Conservation (phyloP, 2,113 vertebrate species). For the Bettongia penicillata region DNA sequence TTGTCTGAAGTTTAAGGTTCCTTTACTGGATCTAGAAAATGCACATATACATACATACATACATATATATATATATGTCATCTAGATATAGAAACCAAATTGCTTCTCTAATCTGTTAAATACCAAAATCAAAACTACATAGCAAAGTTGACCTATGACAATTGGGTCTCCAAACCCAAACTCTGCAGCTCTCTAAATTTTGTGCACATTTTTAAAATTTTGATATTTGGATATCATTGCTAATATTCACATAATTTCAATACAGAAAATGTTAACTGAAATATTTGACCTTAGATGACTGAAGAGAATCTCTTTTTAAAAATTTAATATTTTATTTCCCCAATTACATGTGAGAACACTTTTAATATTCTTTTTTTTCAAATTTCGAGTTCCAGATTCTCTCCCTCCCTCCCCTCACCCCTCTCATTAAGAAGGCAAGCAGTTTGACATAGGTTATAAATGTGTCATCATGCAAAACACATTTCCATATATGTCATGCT, state of each 20-base stretch:
- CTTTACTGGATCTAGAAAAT: conserved; percentile 42
- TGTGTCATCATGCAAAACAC: no score
- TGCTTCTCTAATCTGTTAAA: conserved; percentile 18
- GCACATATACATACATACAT: not conserved
- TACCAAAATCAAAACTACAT: conserved; percentile 49
- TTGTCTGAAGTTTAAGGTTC: conserved; percentile 40
- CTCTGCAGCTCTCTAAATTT: conserved; percentile 40
- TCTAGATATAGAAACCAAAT: conserved; percentile 34
- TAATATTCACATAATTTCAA: conserved; percentile 44
- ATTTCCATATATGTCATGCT: no score
- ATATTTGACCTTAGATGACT: conserved; percentile 22
- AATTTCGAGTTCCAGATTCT: no score
- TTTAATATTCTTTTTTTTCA: no score
- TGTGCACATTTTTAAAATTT: conserved; percentile 26
- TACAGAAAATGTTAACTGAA: conserved; percentile 32
- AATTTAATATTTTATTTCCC: no score
- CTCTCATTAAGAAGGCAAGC: no score
- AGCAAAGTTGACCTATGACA: conserved; percentile 40
- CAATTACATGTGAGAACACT: no score
- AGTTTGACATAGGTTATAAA: no score
- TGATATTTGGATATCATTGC: conserved; percentile 32
- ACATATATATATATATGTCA: not conserved
- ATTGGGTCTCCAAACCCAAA: conserved; percentile 46
- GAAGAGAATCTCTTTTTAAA: conserved; percentile 42
- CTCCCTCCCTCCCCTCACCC: no score